These are phyloP conservation scores for Pao palembangensis DNA, from an alignment of 2,113 vertebrate species.

Conservation along the genomic window DNA sequence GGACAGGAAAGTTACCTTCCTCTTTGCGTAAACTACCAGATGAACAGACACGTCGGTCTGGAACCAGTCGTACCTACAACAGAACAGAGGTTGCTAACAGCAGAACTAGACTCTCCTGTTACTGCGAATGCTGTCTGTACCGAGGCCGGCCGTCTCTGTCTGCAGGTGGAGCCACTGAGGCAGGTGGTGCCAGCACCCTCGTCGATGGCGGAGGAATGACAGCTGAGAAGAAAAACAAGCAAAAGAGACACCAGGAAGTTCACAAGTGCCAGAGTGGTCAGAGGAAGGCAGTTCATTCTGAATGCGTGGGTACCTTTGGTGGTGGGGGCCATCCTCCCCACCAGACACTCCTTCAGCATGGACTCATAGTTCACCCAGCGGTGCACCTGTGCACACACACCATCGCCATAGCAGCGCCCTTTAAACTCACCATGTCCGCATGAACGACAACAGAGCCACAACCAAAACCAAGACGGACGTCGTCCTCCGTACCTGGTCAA, in stretches of 20 bases:
- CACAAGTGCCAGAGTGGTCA: not conserved
- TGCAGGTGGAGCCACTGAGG: constrained; percentile 31
- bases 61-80: constrained; percentile 93
- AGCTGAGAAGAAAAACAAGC: constrained; percentile 35
- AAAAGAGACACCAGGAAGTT: not conserved
- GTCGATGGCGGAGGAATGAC: constrained; percentile 41
- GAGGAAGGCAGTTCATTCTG: not conserved
- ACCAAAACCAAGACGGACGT: not conserved
- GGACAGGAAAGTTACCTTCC: constrained; percentile 66
- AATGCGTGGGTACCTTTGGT: constrained; percentile 78
- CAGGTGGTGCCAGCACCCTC: constrained; percentile 1
- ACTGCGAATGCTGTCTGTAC: constrained; percentile 37
- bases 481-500: constrained; percentile 84
- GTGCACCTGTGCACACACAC: constrained; percentile 81
- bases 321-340: constrained; percentile 85
- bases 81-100: not conserved
- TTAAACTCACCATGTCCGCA: not conserved
- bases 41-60: constrained; percentile 84
- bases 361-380: constrained; percentile 99
- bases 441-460: not conserved
- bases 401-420: not conserved
- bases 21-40: constrained; percentile 85
- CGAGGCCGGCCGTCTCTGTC: constrained; percentile 67
- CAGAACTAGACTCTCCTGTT: not conserved
- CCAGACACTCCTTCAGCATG: constrained; percentile 94